These are phyloP conservation scores for Loris lydekkerianus DNA, from an alignment of 2,797 vertebrate genomes.

Conservation along the genomic window DNA sequence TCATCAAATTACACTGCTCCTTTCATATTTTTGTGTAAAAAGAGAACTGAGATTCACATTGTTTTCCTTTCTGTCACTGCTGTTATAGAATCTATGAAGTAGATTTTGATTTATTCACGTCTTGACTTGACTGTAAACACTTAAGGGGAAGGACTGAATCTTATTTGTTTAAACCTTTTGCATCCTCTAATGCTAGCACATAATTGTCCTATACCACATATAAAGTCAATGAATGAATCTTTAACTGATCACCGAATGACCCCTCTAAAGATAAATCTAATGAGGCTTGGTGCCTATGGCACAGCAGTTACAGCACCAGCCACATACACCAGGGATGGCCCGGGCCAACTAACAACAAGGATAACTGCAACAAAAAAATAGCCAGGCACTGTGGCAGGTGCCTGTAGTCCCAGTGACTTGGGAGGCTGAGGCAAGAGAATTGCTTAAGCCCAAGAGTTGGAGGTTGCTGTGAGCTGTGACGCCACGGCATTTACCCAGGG, in stretches of 20 bases:
- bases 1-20: not conserved
- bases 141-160: not conserved
- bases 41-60: not conserved
- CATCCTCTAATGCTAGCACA: not conserved
- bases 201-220: not conserved
- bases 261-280: not conserved
- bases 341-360: too few relatives aligned
- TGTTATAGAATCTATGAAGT: not conserved
- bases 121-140: not conserved
- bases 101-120: constrained; percentile 9
- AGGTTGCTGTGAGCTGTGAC: too few relatives aligned
- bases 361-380: too few relatives aligned
- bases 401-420: too few relatives aligned
- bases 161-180: not conserved
- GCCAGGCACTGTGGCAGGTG: too few relatives aligned
- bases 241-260: not conserved
- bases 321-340: too few relatives aligned
- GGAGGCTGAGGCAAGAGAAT: too few relatives aligned
- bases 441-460: too few relatives aligned
- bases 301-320: too few relatives aligned
- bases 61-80: not conserved
- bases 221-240: not conserved
- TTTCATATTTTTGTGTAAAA: constrained; percentile 41
- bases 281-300: too few relatives aligned
- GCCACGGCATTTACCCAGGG: too few relatives aligned